A percentile compares a stretch with the other conserved stretches of the same genome.
These are phyloP conservation scores for Procavia capensis DNA, from an alignment of 2,113 vertebrate genomes.

Conservation along the genomic window DNA sequence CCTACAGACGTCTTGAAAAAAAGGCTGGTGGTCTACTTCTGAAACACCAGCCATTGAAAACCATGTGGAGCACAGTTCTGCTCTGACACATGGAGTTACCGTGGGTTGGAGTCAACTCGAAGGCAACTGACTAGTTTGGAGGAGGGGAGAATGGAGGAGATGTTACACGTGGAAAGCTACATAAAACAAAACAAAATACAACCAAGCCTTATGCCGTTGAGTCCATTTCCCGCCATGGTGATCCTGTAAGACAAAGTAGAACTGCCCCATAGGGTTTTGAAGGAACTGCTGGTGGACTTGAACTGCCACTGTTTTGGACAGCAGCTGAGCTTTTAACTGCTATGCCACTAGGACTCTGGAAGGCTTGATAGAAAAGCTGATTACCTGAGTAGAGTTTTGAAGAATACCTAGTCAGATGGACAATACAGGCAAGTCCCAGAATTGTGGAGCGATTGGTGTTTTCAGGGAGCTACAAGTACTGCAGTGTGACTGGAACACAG, in stretches of 20 bases:
- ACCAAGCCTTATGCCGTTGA: too few species aligned
- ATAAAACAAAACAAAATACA: too few species aligned
- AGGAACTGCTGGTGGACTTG: too few species aligned
- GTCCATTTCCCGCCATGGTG: too few species aligned
- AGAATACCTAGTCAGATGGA: neutral
- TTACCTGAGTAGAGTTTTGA: neutral
- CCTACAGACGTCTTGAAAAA: too few species aligned
- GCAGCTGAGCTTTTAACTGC: too few species aligned
- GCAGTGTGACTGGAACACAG: neutral
- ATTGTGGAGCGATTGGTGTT: neutral
- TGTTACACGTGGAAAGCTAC: neutral
- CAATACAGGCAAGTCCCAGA: neutral
- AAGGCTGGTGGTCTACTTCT: neutral
- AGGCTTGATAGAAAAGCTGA: neutral
- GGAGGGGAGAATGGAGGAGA: neutral
- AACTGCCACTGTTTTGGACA: too few species aligned
- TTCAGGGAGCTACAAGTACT: neutral
- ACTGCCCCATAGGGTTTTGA: too few species aligned
- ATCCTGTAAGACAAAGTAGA: too few species aligned
- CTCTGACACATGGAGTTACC: neutral
- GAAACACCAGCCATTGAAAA: neutral
- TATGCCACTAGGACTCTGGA: too few species aligned
- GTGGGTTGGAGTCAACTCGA: neutral
- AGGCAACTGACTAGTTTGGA: neutral
- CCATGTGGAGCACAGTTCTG: neutral